Percentiles rank a stretch among this genome's conserved stretches.
phyloP scores from a whole-genome alignment of 1,140 invertebrate species.

The Penaeus vannamei region DNA sequence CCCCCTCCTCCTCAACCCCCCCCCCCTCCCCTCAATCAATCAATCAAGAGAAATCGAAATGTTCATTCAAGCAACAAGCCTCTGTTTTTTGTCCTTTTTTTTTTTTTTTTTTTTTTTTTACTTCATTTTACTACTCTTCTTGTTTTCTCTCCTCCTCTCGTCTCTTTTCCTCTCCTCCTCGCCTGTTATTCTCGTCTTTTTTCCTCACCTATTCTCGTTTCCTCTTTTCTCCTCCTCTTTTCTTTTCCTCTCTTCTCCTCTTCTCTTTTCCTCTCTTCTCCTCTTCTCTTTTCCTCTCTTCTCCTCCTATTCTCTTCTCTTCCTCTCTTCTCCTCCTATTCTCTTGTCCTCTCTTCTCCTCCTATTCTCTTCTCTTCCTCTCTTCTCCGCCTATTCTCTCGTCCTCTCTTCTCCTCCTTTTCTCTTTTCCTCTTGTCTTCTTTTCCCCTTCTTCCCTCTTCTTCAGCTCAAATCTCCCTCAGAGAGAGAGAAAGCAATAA shows the following conservation, averaged over 20 bases:
- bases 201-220: background rate
- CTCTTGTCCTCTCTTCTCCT: background rate
- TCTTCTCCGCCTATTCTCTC: background rate
- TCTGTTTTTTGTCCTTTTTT: no score
- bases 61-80: no score
- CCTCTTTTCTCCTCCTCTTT: background rate
- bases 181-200: background rate
- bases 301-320: background rate
- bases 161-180: background rate
- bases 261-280: background rate
- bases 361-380: background rate
- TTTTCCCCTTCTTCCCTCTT: no score
- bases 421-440: background rate
- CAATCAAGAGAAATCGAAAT: no score
- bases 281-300: background rate
- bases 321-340: background rate
- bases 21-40: no score
- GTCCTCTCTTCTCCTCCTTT: background rate
- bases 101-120: background rate
- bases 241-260: background rate
- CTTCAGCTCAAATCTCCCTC: background rate
- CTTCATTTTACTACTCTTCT: no score
- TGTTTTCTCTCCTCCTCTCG: background rate
- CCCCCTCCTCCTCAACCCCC: no score
- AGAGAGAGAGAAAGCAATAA: background rate